These are phyloP conservation scores for Pachyramphus minor DNA, from an alignment of 2,113 vertebrate genomes.

Conservation along the genomic window DNA sequence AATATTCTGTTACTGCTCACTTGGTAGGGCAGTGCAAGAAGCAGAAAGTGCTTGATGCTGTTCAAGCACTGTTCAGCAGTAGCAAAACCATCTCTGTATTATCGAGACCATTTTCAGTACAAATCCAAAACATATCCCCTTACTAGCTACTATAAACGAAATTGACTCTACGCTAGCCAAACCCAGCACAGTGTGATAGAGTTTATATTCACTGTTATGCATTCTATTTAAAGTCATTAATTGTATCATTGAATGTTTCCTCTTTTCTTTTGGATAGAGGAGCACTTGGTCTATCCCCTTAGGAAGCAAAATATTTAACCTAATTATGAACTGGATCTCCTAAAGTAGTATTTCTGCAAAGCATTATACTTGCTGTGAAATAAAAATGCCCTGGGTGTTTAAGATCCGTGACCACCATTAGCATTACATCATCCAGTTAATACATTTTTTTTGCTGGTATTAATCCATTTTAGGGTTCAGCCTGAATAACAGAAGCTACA, in stretches of 20 bases:
- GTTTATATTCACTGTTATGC: background rate
- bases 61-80: background rate
- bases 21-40: background rate
- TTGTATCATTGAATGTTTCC: background rate
- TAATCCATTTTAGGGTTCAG: background rate
- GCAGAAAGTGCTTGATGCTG: background rate
- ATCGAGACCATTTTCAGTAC: background rate
- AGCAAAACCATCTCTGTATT: background rate
- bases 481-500: background rate
- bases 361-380: background rate
- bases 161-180: background rate
- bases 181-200: background rate
- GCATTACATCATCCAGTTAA: background rate
- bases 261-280: background rate
- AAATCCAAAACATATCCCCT: background rate
- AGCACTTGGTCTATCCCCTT: background rate
- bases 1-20: background rate
- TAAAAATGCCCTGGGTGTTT: background rate
- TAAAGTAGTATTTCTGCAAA: background rate
- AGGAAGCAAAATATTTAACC: background rate
- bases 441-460: background rate
- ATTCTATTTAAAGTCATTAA: background rate
- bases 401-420: background rate
- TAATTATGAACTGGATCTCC: background rate
- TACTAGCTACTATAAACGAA: background rate